These are phyloP conservation scores for Neoniphon sammara DNA, from an alignment of 2,797 vertebrate species.

Conservation along the genomic window DNA sequence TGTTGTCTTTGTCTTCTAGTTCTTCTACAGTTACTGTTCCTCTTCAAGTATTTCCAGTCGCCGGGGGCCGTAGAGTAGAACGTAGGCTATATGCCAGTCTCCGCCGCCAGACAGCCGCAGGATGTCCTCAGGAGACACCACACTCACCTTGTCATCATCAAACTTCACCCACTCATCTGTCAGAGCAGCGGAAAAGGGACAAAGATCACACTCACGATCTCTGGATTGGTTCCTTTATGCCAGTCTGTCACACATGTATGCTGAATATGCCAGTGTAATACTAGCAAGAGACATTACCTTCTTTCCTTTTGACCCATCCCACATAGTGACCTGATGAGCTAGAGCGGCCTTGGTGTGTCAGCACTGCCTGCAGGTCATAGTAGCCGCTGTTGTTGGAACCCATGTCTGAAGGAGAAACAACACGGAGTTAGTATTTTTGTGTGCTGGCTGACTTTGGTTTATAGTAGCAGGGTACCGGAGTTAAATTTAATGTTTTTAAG, in stretches of 20 bases:
- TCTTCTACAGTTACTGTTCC: slow-evolving; percentile 81
- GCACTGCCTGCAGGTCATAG: slow-evolving; percentile 96
- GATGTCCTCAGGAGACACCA: slow-evolving; percentile 97
- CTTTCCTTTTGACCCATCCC: slow-evolving; percentile 99
- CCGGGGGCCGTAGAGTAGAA: slow-evolving; percentile 96
- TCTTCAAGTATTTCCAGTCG: slow-evolving; percentile 90
- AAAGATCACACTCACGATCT: slow-evolving; percentile 27
- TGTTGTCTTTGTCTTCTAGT: slow-evolving; percentile 56
- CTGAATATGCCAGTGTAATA: no score
- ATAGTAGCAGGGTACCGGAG: neutral
- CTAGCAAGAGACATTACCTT: slow-evolving; percentile 85
- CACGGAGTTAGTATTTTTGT: accelerated
- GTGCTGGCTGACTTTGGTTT: neutral
- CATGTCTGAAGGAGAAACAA: slow-evolving; percentile 81
- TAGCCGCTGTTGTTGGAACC: slow-evolving; percentile 98
- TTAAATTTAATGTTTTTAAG: no score
- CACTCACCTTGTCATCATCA: slow-evolving; percentile 98
- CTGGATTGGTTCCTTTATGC: neutral
- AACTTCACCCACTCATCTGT: slow-evolving; percentile 99
- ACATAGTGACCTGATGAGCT: slow-evolving; percentile 99
- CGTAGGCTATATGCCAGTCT: slow-evolving; percentile 99
- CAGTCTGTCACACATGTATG: no score
- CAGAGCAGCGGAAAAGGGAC: slow-evolving; percentile 5
- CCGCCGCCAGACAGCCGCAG: slow-evolving; percentile 96
- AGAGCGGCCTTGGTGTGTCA: slow-evolving; percentile 98